Evolutionary conservation across 2,888 invertebrate species (phyloP).

Genomic region (Drosophila buzzatii): DNA sequence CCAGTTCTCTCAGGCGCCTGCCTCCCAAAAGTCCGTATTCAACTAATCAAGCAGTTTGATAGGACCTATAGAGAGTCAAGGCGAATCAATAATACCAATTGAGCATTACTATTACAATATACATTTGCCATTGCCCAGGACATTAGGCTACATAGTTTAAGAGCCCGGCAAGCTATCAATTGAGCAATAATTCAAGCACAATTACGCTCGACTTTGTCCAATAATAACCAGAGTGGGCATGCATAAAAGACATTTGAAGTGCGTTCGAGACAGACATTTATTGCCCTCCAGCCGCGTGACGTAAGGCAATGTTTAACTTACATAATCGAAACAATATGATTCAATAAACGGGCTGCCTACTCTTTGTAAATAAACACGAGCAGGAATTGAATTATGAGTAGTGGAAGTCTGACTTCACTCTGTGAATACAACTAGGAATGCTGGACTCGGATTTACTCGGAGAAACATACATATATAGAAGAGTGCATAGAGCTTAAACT

Average conservation of each 20-base stretch:
- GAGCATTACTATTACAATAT: not conserved
- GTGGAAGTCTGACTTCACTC: not conserved
- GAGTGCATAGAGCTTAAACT: not conserved
- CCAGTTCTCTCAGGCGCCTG: not conserved
- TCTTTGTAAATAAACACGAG: not conserved
- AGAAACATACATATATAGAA: not conserved
- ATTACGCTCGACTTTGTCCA: not conserved
- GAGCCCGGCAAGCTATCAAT: not conserved
- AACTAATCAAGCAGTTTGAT: not conserved
- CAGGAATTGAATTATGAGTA: not conserved
- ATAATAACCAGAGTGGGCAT: slow-evolving; percentile 2
- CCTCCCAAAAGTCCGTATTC: not conserved
- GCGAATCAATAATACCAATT: not conserved
- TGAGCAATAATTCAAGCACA: slow-evolving; percentile 6
- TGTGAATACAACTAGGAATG: not conserved
- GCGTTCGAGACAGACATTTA: slow-evolving; percentile 14
- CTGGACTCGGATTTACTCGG: not conserved
- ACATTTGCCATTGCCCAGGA: not conserved
- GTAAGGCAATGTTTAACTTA: slow-evolving; percentile 6
- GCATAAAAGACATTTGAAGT: slow-evolving; percentile 45
- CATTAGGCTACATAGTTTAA: slow-evolving; percentile 5
- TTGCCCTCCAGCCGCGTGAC: slow-evolving; percentile 16
- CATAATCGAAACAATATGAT: slow-evolving; percentile 1
- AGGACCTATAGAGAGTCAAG: not conserved
- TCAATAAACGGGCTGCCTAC: not conserved